Evolutionary conservation across 2,888 invertebrate genomes (phyloP), one percentile per base, ranked within the genome.

Genomic region (Hanleya hanleyi): DNA sequence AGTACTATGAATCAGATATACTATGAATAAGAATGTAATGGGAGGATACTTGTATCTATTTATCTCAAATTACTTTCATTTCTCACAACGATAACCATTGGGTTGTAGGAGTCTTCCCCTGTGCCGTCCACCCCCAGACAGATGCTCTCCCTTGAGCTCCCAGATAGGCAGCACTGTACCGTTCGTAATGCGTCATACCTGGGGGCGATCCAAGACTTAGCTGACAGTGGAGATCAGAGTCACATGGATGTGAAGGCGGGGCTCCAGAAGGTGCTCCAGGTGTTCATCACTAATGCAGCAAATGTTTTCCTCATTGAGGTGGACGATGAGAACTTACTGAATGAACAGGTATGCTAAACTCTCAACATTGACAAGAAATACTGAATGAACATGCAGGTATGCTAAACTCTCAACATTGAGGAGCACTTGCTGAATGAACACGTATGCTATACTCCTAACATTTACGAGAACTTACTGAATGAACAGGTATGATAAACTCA

Each of bases 281-380:
- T 96, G 74, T 98, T 98, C 91, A 96, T 98, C 92, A 97, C 97
- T 67, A 97, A 98, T 92, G 96, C 98, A 2, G 95, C 97, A 18
- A 96, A 97, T 91, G 97, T 98, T 75, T 98, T 98, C 92, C 93
- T 89, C 51, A 78, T 86, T 3, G 76, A 81, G 57, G 79, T 84
- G 12, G 83, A 82, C 12, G 57, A 67, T n/a, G 68, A 69, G 29
- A 82, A 83, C 33, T 73, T 78, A 33, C 77, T 87, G 1, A 77
- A 78, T 32, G 86, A 87, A 74, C 87, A 87, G 84, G 87, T 85
- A 35, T 36, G 51, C n/a, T n/a, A n/a, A n/a, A n/a, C n/a, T n/a
- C n/a, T n/a, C n/a, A n/a, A n/a, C n/a, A n/a, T n/a, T n/a, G n/a
- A n/a, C n/a, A n/a, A n/a, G n/a, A n/a, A n/a, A n/a, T n/a, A n/a